Percentiles rank a stretch among this genome's conserved stretches.
Conservation (phyloP, 2,113 vertebrate genomes). For the Archilochus colubris region DNA sequence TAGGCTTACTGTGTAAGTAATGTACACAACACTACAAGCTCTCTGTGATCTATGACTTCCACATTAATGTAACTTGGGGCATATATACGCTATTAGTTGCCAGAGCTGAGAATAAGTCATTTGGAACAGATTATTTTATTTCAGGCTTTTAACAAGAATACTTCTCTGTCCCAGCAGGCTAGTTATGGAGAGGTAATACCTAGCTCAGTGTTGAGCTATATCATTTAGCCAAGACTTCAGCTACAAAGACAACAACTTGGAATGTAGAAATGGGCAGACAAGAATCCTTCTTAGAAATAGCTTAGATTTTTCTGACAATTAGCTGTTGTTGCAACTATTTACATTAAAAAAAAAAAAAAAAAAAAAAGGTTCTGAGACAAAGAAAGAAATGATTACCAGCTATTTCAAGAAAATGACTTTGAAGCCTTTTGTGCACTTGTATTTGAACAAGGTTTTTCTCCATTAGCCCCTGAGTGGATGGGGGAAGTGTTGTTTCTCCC, state of each 20-base stretch:
- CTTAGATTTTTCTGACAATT: constrained; percentile 52
- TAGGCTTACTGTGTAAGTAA: constrained; percentile 3
- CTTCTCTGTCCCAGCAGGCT: constrained; percentile 22
- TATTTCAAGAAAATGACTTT: background rate
- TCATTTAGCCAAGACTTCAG: constrained; percentile 43
- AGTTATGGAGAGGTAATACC: constrained; percentile 8
- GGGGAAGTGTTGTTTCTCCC: background rate
- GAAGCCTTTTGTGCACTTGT: background rate
- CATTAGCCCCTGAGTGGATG: background rate
- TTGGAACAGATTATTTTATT: constrained; percentile 46
- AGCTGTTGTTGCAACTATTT: constrained; percentile 46
- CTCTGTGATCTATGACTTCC: constrained; percentile 44
- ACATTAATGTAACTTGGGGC: background rate
- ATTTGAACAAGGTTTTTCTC: constrained; percentile 37
- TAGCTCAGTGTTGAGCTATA: background rate
- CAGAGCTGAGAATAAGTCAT: constrained; percentile 25
- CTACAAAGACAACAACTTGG: constrained; percentile 38
- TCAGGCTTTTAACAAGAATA: constrained; percentile 36
- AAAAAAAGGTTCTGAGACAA: background rate
- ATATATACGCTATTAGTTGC: background rate
- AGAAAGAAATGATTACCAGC: constrained; percentile 11
- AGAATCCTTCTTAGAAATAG: constrained; percentile 42
- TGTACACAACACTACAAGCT: background rate
- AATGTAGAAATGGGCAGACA: constrained; percentile 43
- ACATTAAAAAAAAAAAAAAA: background rate